phyloP scores from a whole-genome alignment of 2,888 invertebrate species.

The Lysandra coridon region DNA sequence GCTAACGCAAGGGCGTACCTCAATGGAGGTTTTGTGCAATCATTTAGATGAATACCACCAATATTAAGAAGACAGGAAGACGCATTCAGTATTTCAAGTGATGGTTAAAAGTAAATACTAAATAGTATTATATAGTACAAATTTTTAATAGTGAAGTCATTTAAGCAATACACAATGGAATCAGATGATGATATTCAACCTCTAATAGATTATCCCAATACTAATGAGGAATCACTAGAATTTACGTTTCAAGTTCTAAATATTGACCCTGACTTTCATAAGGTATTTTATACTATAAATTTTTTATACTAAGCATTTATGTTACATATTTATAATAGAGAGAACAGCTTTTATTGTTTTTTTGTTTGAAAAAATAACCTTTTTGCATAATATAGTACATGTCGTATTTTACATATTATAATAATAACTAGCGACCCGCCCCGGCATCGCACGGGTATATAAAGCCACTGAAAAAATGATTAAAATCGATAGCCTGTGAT shows the following conservation, averaged over 20 bases:
- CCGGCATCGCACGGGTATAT: no score
- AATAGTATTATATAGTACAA: slow-evolving; percentile 20
- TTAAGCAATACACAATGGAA: slow-evolving; percentile 48
- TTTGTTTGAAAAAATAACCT: not conserved
- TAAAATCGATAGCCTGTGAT: no score
- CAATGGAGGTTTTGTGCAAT: not conserved
- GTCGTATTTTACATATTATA: no score
- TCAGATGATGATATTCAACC: slow-evolving; percentile 67
- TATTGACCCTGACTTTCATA: slow-evolving; percentile 64
- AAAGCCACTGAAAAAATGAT: no score
- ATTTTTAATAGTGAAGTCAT: not conserved
- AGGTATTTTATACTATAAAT: slow-evolving; percentile 50
- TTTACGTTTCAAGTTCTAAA: slow-evolving; percentile 54
- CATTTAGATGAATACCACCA: not conserved
- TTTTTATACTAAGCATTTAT: not conserved
- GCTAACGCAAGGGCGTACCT: not conserved
- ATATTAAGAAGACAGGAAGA: not conserved
- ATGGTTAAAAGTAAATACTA: not conserved
- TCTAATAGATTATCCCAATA: slow-evolving; percentile 55
- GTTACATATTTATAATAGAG: not conserved
- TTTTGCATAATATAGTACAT: no score
- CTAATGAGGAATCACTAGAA: slow-evolving; percentile 48
- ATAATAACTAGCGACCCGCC: no score
- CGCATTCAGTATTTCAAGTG: slow-evolving; percentile 7
- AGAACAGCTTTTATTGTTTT: not conserved